Conservation (phyloP, 2,888 invertebrate species). For the Orthosia gracilis region DNA sequence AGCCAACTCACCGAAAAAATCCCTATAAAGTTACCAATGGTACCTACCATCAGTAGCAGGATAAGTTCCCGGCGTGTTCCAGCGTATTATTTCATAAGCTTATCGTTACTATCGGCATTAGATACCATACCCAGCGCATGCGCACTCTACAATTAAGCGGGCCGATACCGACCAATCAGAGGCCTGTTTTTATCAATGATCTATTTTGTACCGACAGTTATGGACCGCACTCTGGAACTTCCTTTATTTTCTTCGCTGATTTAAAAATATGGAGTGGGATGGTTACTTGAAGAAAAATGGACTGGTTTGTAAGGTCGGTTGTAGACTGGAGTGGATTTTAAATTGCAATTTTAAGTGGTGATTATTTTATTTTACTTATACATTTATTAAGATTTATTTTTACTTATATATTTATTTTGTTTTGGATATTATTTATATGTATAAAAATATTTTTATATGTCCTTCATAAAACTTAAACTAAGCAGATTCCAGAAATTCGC, state of each 20-base stretch:
- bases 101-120: constrained; percentile 78
- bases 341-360: neutral
- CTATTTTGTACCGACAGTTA: constrained; percentile 74
- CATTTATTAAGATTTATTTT: neutral
- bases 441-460: no score
- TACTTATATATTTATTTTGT: no score
- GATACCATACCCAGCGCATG: constrained; percentile 72
- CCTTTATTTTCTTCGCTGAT: constrained; percentile 64
- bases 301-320: constrained; percentile 13
- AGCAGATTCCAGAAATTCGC: neutral
- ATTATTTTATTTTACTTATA: neutral
- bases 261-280: constrained; percentile 60
- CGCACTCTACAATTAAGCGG: constrained; percentile 79
- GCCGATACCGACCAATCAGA: constrained; percentile 79
- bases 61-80: constrained; percentile 63
- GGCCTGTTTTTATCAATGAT: constrained; percentile 77
- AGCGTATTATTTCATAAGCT: constrained; percentile 78
- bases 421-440: no score
- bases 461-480: neutral
- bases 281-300: constrained; percentile 32
- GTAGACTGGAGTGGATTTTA: neutral
- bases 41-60: constrained; percentile 52
- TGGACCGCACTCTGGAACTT: constrained; percentile 59
- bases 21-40: constrained; percentile 1
- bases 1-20: constrained; percentile 13